Base-by-base conservation (phyloP, 2,797 vertebrate species). In the Columba guinea region DNA sequence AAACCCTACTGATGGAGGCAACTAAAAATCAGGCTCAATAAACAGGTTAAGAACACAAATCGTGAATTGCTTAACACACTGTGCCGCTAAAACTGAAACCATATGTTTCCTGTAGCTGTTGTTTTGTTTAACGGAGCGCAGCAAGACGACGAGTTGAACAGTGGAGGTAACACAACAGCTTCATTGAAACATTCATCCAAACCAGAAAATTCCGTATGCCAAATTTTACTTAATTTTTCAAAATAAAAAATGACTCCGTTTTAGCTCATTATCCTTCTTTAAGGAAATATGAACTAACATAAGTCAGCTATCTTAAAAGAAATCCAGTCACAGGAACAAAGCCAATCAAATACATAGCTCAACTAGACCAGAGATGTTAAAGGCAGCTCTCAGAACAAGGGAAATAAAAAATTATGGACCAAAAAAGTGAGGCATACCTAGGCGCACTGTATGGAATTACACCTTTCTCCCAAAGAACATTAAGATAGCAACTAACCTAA, bases 41-140 rank as follows among this genome's bases (percentile, higher is more conserved):
- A 93, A 88, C 85, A 96, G 87, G 93, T 95, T 86, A 92, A 67
- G 80, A 88, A 90, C 21, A 93, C 67, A 95, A 95, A 92, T n/a
- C 1, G 3, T 41, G 26, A 76, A 84, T 39, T 84, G 58, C 60
- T 77, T 70, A 82, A 63, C 35, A 73, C 49, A 28, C 28, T 51
- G 34, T 32, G 59, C 51, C 2, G 2, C 48, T 55, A 62, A 82
- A 92, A 82, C 21, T 10, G 30, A 76, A 84, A 93, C 80, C 77
- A 27, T 84, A 55, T 78, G 93, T 84, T 94, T 95, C 88, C 63
- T 67, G 64, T 52, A 76, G 84, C 65, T 70, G 77, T 0, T 18
- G 8, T 60, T 94, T 60, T 68, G 62, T 81, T 69, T 79, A 84
- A 81, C 15, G 4, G 39, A 76, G 67, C 16, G 9, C 12, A 74